phyloP scores from a whole-genome alignment of 2,113 vertebrate genomes.

The Stigmatopora nigra region DNA sequence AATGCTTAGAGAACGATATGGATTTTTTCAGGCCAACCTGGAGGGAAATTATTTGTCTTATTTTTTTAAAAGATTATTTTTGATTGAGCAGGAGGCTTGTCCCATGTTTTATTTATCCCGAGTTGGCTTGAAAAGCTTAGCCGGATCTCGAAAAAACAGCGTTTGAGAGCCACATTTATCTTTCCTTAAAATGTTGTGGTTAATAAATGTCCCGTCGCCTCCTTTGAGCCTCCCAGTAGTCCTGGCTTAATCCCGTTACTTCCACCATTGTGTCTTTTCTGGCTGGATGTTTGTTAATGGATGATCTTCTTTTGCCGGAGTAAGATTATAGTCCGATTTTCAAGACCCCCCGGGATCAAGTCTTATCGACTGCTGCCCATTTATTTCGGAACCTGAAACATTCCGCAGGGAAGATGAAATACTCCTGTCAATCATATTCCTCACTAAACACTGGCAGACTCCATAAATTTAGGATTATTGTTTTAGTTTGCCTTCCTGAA shows the following conservation, averaged over 20 bases:
- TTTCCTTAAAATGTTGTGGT: slow-evolving; percentile 44
- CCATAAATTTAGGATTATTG: neutral
- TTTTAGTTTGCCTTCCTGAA: neutral
- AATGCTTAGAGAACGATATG: slow-evolving; percentile 37
- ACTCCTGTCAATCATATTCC: neutral
- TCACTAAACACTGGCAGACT: too few relatives aligned
- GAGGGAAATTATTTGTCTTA: slow-evolving; percentile 21
- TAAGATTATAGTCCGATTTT: slow-evolving; percentile 28
- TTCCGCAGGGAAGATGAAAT: neutral
- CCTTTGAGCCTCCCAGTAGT: slow-evolving; percentile 55
- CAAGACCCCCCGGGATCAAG: slow-evolving; percentile 7
- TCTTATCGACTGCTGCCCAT: slow-evolving; percentile 27
- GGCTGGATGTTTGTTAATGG: slow-evolving; percentile 23
- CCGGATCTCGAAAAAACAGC: slow-evolving; percentile 52
- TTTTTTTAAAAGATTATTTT: slow-evolving; percentile 18
- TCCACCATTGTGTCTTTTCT: slow-evolving; percentile 19
- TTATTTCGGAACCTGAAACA: slow-evolving; percentile 20
- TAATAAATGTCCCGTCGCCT: slow-evolving; percentile 58
- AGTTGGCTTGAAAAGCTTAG: slow-evolving; percentile 58
- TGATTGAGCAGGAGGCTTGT: slow-evolving; percentile 46
- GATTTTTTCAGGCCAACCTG: slow-evolving; percentile 22
- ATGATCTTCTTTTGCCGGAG: slow-evolving; percentile 33
- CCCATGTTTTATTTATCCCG: slow-evolving; percentile 54
- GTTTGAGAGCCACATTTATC: slow-evolving; percentile 45
- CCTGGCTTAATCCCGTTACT: slow-evolving; percentile 57